Evolutionary conservation across 2,888 invertebrate species (phyloP), one percentile per base, ranked within the genome.

Genomic region (Trisateles emortualis): DNA sequence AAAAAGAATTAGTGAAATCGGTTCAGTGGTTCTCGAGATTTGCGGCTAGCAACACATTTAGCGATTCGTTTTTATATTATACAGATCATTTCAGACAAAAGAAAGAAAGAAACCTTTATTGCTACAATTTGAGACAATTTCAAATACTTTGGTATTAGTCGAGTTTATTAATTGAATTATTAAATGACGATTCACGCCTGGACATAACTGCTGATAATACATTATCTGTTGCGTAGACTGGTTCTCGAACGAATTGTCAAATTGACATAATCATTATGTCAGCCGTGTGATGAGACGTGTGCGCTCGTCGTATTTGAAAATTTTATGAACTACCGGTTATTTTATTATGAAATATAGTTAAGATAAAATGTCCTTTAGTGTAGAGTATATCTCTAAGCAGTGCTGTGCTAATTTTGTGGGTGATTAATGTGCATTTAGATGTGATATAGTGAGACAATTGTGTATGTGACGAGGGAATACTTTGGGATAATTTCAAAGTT

Each of bases 381-480:
- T 68, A 50, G 44, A 44, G 6, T 59, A 58, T 36, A 33, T 59
- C 32, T 56, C 64, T 45, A 70, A 51, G 42, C 65, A 60, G 52
- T 61, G 62, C 51, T 64, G 68, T 72, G 76, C 64, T 32, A 73
- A 66, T 55, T 61, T 56, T 11, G 67, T 66, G 39, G 70, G 73
- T 71, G 72, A 75, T 78, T 74, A 68, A 59, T 29, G 40, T 50
- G 57, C 26, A 42, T 52, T 40, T 55, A 46, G 36, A 14, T 26
- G 39, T 66, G 52, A 32, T 46, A 40, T 29, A 38, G 32, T 44
- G 60, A 43, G 50, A 60, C 52, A 45, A 64, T n/a, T 59, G 64
- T 64, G 46, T 39, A 45, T 39, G 60, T 64, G 52, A 70, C 59
- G 56, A 56, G 61, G 52, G 65, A 64, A 29, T 38, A 59, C 16